Evolutionary conservation across 64 coral and sea anemone genomes (phyloP).

Genomic region (Catalaphyllia jardinei): DNA sequence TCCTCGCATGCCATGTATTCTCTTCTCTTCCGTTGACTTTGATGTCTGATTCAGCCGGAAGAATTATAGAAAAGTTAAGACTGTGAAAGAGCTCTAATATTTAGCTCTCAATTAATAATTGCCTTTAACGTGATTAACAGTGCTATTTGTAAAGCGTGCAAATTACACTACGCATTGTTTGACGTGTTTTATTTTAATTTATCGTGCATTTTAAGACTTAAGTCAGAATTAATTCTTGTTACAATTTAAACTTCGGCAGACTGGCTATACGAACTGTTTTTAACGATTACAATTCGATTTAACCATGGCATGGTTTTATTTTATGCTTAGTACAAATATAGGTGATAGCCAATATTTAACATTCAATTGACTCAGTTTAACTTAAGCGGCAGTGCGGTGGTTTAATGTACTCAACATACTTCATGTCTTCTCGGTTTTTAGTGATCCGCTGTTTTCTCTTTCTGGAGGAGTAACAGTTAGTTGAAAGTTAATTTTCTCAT

Average conservation of each 20-base stretch:
- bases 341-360: background rate
- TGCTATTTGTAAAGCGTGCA: background rate
- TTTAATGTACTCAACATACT: conserved; percentile 52
- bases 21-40: background rate
- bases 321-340: background rate
- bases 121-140: background rate
- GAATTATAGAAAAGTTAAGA: background rate
- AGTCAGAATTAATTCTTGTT: too few relatives aligned
- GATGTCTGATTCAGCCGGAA: background rate
- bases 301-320: background rate
- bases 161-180: background rate
- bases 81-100: conserved; percentile 16
- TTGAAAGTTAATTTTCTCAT: background rate
- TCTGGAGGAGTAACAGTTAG: conserved; percentile 59
- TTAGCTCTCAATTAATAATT: background rate
- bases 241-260: too few relatives aligned
- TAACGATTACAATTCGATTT: background rate
- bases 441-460: conserved; percentile 63
- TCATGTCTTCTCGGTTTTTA: conserved; percentile 77
- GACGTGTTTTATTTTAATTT: background rate
- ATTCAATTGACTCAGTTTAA: background rate
- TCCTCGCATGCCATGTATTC: background rate
- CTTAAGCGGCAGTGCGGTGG: background rate
- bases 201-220: background rate
- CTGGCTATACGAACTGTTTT: background rate